Conservation (phyloP, 1,140 invertebrate genomes). For the Zaprionus davidi region DNA sequence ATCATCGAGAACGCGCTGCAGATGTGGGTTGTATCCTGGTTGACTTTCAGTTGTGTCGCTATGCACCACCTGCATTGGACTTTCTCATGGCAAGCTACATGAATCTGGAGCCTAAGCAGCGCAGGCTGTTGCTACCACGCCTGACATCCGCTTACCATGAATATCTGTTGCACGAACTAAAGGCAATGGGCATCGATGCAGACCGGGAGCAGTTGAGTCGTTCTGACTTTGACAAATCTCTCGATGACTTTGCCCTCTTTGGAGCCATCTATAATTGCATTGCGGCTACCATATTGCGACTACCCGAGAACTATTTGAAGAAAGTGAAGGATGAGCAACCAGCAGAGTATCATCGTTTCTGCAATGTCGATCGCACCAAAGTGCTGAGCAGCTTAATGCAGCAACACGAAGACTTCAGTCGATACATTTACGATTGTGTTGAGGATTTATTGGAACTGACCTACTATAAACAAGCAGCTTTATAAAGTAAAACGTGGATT, state of each 20-base stretch:
- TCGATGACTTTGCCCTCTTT: constrained; percentile 65
- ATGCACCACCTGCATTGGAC: constrained; percentile 86
- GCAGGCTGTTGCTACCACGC: constrained; percentile 39
- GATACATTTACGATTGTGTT: constrained; percentile 69
- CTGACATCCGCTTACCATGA: constrained; percentile 51
- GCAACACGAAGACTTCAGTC: constrained; percentile 51
- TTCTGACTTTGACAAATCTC: constrained; percentile 58
- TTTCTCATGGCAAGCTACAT: constrained; percentile 79
- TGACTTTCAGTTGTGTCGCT: constrained; percentile 86
- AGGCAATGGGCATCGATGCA: constrained; percentile 50
- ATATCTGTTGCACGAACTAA: constrained; percentile 38
- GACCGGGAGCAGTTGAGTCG: constrained; percentile 41
- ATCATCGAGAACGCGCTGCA: constrained; percentile 84
- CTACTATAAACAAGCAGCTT: constrained; percentile 56
- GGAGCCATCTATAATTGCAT: constrained; percentile 73
- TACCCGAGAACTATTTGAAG: constrained; percentile 72
- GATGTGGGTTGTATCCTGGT: constrained; percentile 85
- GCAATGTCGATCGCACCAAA: constrained; percentile 67
- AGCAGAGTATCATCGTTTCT: constrained; percentile 65
- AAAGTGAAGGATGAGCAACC: constrained; percentile 60
- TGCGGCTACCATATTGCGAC: constrained; percentile 61
- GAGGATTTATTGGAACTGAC: constrained; percentile 70
- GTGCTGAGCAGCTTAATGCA: constrained; percentile 55
- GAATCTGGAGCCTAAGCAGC: constrained; percentile 56
- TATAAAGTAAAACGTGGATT: constrained; percentile 55